Base-by-base conservation (phyloP, 1,140 invertebrate genomes). In the Pseudobourletiella spinata region DNA sequence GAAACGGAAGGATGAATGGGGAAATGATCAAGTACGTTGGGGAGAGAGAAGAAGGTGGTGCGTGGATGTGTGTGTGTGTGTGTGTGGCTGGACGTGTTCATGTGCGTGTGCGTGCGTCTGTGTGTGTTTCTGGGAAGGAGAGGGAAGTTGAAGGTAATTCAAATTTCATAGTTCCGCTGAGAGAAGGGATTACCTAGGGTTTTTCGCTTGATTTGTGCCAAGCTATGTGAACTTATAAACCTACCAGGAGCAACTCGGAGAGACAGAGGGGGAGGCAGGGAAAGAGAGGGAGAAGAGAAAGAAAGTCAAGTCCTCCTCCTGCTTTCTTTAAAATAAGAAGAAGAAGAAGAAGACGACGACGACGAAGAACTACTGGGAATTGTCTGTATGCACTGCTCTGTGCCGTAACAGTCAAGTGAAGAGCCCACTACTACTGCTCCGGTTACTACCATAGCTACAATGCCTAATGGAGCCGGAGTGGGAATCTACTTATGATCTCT, bases 111-210 rank as follows among this genome's bases (percentile, higher is more conserved):
- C n/a, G n/a, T n/a, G n/a, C n/a, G n/a, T n/a, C n/a, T n/a, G n/a
- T n/a, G n/a, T n/a, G n/a, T n/a, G n/a, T n/a, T n/a, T 3, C 14
- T 48, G 54, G 15, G 26, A 32, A 52, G 30, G 8, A 44, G 29
- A 20, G 59, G 26, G 26, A 25, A 59, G 25, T 35, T 30, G 24
- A 50, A 46, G 22, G 32, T 59, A 61, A 65, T 65, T 65, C 64
- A 61, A 65, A 61, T 61, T 61, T 65, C 64, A 65, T 65, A 58
- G 64, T 65, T 61, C 56, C 55, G 59, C 39, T 44, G 24, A 65
- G 58, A 57, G 39, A 61, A 48, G 29, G 59, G 64, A 65, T 65
- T 65, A 61, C 32, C 59, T 44, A 28, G 24, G 28, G 57, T 43
- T 52, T 64, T 42, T 63, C 56, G 50, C 46, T 63, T 63, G 44